phyloP scores from a whole-genome alignment of 2,888 invertebrate species.

The Thera britannica region DNA sequence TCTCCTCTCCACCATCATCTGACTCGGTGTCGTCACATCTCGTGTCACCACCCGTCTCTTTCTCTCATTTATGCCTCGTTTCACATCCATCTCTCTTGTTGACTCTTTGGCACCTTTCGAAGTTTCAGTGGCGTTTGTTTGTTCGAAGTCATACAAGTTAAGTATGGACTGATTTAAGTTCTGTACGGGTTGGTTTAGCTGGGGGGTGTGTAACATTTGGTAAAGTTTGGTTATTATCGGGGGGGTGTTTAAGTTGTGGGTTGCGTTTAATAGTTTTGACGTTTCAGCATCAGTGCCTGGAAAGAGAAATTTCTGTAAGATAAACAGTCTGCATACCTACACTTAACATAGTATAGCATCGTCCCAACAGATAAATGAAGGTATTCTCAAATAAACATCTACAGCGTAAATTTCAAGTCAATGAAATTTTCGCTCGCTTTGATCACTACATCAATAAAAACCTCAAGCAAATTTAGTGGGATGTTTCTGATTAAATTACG shows the following conservation, averaged over 20 bases:
- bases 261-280: slow-evolving; percentile 59
- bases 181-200: slow-evolving; percentile 59
- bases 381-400: too few relatives aligned
- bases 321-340: too few relatives aligned
- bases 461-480: background rate
- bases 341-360: too few relatives aligned
- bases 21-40: slow-evolving; percentile 49
- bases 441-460: too few relatives aligned
- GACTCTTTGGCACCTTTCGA: background rate
- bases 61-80: slow-evolving; percentile 55
- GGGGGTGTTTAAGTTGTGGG: slow-evolving; percentile 52
- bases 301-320: slow-evolving; percentile 41
- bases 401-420: too few relatives aligned
- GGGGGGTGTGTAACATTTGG: slow-evolving; percentile 70
- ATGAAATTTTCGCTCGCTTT: too few relatives aligned
- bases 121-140: slow-evolving; percentile 9
- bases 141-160: slow-evolving; percentile 50
- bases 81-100: background rate
- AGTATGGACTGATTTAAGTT: slow-evolving; percentile 62
- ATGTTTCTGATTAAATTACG: background rate
- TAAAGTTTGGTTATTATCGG: slow-evolving; percentile 76
- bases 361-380: too few relatives aligned
- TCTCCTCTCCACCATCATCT: slow-evolving; percentile 60
- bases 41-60: slow-evolving; percentile 64
- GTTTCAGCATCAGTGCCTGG: slow-evolving; percentile 74